phyloP scores from a whole-genome alignment of 2,113 vertebrate genomes.

The Talpa occidentalis region DNA sequence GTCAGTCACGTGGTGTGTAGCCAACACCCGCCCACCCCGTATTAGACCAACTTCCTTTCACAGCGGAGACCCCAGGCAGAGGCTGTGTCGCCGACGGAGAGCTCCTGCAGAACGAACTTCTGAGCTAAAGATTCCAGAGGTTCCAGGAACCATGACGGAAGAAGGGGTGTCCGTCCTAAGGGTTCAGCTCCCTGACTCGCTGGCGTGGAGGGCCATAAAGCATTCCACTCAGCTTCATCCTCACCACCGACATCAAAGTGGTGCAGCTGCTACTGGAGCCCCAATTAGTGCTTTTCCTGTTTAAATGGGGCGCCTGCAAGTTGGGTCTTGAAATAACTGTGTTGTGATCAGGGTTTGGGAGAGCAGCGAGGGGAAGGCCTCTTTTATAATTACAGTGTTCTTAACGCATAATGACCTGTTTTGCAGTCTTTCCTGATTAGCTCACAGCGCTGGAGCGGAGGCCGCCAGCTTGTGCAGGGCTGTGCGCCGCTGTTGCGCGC shows the following conservation, averaged over 20 bases:
- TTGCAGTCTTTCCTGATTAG: slow-evolving; percentile 61
- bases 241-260: slow-evolving; percentile 70
- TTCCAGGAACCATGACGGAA: background rate
- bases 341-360: slow-evolving; percentile 43
- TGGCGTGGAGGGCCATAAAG: slow-evolving; percentile 38
- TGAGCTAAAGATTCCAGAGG: no score
- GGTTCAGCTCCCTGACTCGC: slow-evolving; percentile 32
- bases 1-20: no score
- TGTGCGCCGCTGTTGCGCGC: background rate
- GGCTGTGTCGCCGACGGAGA: accelerated
- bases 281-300: slow-evolving; percentile 74
- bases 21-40: background rate
- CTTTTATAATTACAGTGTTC: slow-evolving; percentile 37
- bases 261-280: slow-evolving; percentile 60
- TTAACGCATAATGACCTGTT: slow-evolving; percentile 47
- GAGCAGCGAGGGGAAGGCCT: slow-evolving; percentile 9
- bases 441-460: slow-evolving; percentile 43
- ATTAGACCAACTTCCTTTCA: background rate
- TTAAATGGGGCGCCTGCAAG: slow-evolving; percentile 34
- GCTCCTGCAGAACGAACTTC: background rate
- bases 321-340: background rate
- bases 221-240: slow-evolving; percentile 64
- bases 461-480: background rate
- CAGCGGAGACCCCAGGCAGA: background rate
- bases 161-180: background rate